Base-by-base conservation (phyloP, 2,888 invertebrate species). In the Nebria brevicollis region DNA sequence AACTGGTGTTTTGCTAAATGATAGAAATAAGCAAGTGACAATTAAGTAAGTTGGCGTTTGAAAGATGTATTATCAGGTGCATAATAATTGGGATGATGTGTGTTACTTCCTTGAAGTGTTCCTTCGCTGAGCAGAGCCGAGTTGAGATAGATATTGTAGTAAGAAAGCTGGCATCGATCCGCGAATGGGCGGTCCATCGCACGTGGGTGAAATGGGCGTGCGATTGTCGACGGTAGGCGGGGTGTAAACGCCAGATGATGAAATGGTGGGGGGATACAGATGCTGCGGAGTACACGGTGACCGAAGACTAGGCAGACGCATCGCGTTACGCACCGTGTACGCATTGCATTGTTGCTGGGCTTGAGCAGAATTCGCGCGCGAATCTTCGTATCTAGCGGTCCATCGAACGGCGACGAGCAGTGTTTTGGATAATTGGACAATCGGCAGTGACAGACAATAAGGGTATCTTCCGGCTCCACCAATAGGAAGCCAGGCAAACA, bases 261-360 rank as follows among this genome's bases (percentile, higher is more conserved):
- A 79, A 75, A 64, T 85, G 85, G 87, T 84, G 87, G 88, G 87
- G 87, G 83, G 85, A 82, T 34, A 83, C 85, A 82, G 85, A 85
- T 86, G 86, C 85, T 86, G 86, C 83, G 84, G 84, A 83, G 70
- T 83, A 83, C 85, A 84, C 86, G 85, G 85, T 84, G 84, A 84
- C 83, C 83, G 83, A 85, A 86, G 85, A 85, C 84, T 85, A 82
- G 85, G 84, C 89, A 89, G 89, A 89, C 89, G 88, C 89, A 89
- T 88, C 87, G 86, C 85, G 86, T 86, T 86, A 89, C 89, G 89
- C 88, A 88, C 87, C 85, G 84, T 81, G 86, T 84, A 88, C 88
- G 88, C 88, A 89, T 85, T 54, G 70, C 15, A 54, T 70, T 70
- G 70, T 70, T 70, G 70, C 34, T 70, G 70, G 25, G 70, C 70